Percentiles rank a stretch among this genome's conserved stretches.
These are phyloP conservation scores for Trididemnum clinides DNA, from an alignment of 23 tunicate genomes.

Conservation along the genomic window DNA sequence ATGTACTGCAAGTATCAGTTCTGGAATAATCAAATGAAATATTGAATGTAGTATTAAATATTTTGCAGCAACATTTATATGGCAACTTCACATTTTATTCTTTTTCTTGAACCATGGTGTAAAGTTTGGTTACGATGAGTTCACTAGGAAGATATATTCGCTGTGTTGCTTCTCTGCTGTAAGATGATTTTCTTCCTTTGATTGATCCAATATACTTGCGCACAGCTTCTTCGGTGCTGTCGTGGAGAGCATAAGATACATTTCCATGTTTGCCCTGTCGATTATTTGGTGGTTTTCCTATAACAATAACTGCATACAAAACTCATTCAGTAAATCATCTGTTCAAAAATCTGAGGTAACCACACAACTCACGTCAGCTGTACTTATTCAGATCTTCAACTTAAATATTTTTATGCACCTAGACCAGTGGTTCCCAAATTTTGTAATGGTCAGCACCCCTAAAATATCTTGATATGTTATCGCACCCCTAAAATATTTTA, in stretches of 20 bases:
- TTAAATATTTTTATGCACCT: too few relatives aligned
- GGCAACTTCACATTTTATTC: not conserved
- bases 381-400: too few relatives aligned
- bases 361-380: too few relatives aligned
- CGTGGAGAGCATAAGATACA: not conserved
- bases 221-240: not conserved
- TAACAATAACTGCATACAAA: too few relatives aligned
- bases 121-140: not conserved
- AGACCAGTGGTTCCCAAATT: too few relatives aligned
- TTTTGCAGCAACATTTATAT: not conserved
- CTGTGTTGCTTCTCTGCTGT: slow-evolving; percentile 7
- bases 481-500: too few relatives aligned
- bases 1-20: not conserved
- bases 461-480: too few relatives aligned
- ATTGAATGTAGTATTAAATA: slow-evolving; percentile 1
- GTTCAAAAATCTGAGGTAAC: too few relatives aligned
- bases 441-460: too few relatives aligned
- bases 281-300: not conserved
- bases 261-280: not conserved
- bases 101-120: not conserved
- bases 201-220: slow-evolving; percentile 2
- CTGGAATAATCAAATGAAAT: not conserved
- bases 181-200: not conserved
- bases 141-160: not conserved
- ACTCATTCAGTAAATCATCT: too few relatives aligned